Evolutionary conservation across 2,113 vertebrate species (phyloP).

Genomic region (Atherinomorus stipes): DNA sequence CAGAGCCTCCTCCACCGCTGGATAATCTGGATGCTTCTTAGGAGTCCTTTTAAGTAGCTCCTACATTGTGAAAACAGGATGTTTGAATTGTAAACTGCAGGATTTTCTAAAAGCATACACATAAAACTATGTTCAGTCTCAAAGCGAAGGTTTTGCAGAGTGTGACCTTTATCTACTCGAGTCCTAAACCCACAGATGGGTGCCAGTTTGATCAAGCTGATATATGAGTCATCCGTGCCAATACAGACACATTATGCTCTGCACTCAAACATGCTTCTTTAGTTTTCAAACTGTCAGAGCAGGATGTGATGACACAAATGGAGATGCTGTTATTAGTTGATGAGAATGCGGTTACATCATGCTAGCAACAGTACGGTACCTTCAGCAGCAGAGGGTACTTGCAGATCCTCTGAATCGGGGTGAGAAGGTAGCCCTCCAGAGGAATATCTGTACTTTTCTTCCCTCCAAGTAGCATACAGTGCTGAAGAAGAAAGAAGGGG

Average conservation of each 20-base stretch:
- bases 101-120: neutral
- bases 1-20: constrained; percentile 92
- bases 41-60: constrained; percentile 96
- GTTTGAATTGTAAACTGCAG: neutral
- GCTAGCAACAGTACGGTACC: constrained; percentile 77
- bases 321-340: neutral
- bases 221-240: neutral
- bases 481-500: constrained; percentile 77
- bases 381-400: constrained; percentile 98
- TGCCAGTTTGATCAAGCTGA: neutral
- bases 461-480: constrained; percentile 97
- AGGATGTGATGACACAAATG: neutral
- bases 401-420: constrained; percentile 98
- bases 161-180: constrained; percentile 14
- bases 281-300: neutral
- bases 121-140: neutral
- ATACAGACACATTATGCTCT: neutral
- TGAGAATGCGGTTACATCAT: neutral
- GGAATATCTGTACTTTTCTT: constrained; percentile 98
- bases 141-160: neutral
- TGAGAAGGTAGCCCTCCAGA: constrained; percentile 95
- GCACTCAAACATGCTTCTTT: neutral
- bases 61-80: constrained; percentile 66
- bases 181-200: neutral
- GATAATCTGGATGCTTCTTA: constrained; percentile 93